Evolutionary conservation across 1,140 invertebrate species (phyloP).

Genomic region (Physella acuta): DNA sequence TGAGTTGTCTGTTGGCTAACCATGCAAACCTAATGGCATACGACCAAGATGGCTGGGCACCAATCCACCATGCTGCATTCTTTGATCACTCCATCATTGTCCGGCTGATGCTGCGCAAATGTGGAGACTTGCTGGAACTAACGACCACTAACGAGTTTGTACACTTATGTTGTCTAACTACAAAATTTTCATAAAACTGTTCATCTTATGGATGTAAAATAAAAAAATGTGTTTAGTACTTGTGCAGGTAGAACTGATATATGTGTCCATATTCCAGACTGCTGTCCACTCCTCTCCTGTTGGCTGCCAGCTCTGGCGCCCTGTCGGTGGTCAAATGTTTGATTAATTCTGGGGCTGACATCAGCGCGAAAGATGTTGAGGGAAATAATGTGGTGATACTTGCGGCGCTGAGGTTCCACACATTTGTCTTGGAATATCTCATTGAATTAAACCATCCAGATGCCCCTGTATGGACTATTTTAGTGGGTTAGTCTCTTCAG

Average conservation of each 20-base stretch:
- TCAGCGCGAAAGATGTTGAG: conserved; percentile 40
- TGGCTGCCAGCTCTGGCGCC: conserved; percentile 57
- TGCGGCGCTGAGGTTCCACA: conserved; percentile 55
- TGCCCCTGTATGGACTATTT: conserved; percentile 55
- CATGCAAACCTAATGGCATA: conserved; percentile 52
- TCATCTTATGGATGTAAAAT: no score
- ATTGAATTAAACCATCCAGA: conserved; percentile 51
- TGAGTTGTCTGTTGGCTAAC: conserved; percentile 53
- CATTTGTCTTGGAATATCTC: conserved; percentile 58
- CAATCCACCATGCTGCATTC: conserved; percentile 59
- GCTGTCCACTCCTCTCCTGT: conserved; percentile 54
- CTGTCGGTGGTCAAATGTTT: conserved; percentile 53
- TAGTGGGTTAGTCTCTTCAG: conserved; percentile 50
- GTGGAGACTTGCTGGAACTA: conserved; percentile 52
- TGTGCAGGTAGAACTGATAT: no score
- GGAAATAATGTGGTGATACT: conserved; percentile 56
- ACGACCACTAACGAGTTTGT: conserved; percentile 55
- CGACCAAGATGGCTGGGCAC: conserved; percentile 59
- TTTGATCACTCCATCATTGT: conserved; percentile 56
- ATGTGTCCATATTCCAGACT: no score
- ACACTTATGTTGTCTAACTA: no score
- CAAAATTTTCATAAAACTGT: no score
- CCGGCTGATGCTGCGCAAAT: conserved; percentile 51
- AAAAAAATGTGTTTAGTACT: no score
- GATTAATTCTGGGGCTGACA: conserved; percentile 49